A percentile compares a stretch with the other conserved stretches of the same genome.
phyloP scores from a whole-genome alignment of 2,113 vertebrate genomes.

The Lophotis ruficrista region DNA sequence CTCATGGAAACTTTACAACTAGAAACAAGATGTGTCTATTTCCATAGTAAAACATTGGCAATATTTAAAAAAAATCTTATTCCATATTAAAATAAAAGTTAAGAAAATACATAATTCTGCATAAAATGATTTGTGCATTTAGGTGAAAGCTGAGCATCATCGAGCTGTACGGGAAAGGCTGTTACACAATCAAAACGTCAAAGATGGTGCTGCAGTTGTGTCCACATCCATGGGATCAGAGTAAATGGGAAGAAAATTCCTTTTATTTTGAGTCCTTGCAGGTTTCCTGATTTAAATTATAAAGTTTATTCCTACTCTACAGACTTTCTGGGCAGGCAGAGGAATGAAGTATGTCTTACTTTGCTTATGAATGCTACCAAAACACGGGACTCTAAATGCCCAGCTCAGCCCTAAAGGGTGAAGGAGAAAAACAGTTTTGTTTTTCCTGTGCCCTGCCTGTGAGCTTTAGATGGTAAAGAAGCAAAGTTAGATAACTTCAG shows the following conservation, averaged over 20 bases:
- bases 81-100: not conserved
- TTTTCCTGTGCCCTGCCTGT: not conserved
- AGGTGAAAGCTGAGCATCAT: not conserved
- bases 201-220: not conserved
- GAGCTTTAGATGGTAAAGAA: not conserved
- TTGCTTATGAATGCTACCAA: not conserved
- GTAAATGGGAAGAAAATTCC: not conserved
- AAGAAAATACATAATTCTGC: conserved; percentile 6
- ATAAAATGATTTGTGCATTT: not conserved
- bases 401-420: not conserved
- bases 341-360: not conserved
- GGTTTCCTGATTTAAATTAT: not conserved
- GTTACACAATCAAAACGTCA: not conserved
- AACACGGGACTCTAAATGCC: not conserved
- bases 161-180: not conserved
- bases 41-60: not conserved
- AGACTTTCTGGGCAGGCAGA: not conserved
- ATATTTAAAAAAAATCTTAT: not conserved
- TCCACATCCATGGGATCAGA: not conserved
- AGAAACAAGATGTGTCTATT: not conserved
- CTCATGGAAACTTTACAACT: not conserved
- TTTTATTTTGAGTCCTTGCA: not conserved
- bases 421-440: not conserved
- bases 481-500: not conserved
- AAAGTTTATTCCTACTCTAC: not conserved